These are phyloP conservation scores for Hirtodrosophila trivittata DNA, from an alignment of 2,888 invertebrate species.

Conservation along the genomic window DNA sequence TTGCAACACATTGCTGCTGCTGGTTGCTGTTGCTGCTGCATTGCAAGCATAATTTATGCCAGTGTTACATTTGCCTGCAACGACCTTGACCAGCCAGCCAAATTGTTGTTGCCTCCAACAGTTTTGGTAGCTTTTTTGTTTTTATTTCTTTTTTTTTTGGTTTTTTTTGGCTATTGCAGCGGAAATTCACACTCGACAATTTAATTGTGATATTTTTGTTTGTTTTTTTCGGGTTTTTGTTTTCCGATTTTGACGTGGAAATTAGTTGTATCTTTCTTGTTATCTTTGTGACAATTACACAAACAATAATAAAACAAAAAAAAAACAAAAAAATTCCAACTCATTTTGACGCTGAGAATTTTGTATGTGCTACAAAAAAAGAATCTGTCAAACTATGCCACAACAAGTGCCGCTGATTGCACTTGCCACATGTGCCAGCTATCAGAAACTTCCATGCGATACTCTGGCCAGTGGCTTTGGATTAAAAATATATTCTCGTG, in stretches of 20 bases:
- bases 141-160: conserved; percentile 16
- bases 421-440: conserved; percentile 10
- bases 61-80: conserved; percentile 72
- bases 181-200: conserved; percentile 77
- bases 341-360: conserved; percentile 39
- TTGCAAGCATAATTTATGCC: conserved; percentile 72
- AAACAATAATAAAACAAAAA: background rate
- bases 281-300: conserved; percentile 37
- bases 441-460: conserved; percentile 4
- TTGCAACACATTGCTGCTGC: conserved; percentile 20
- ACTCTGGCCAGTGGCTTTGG: background rate
- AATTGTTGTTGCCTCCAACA: conserved; percentile 39
- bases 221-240: conserved; percentile 3
- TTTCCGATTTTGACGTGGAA: conserved; percentile 49
- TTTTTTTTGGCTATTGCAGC: conserved; percentile 31
- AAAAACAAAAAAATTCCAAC: conserved; percentile 13
- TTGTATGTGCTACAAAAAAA: conserved; percentile 11
- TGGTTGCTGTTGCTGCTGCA: conserved; percentile 6
- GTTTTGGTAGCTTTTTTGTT: conserved; percentile 6
- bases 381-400: conserved; percentile 23
- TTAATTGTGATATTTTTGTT: conserved; percentile 53
- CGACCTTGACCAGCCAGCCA: conserved; percentile 69
- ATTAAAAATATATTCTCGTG: conserved; percentile 11
- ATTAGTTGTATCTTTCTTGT: conserved; percentile 47
- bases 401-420: conserved; percentile 12